Conservation (phyloP, 2,888 invertebrate genomes). For the Trichogramma dendrolimi region DNA sequence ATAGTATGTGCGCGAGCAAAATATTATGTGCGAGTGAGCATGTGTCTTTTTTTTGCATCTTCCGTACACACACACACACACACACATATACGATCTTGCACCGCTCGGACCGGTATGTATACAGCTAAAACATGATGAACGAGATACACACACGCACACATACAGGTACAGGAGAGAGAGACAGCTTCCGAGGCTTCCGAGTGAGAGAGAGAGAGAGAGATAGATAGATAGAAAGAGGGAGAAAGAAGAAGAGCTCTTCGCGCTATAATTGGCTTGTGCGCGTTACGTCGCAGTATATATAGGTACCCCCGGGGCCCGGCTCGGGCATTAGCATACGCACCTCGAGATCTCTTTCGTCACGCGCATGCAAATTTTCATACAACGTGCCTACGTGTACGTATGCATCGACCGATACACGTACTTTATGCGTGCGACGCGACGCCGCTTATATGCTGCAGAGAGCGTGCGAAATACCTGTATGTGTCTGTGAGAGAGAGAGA, state of each 20-base stretch:
- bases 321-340: constrained; percentile 44
- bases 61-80: too few species aligned
- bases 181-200: not conserved
- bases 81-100: too few species aligned
- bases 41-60: too few species aligned
- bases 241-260: constrained; percentile 33
- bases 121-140: too few species aligned
- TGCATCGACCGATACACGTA: not conserved
- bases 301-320: constrained; percentile 19
- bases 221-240: constrained; percentile 6
- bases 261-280: constrained; percentile 49
- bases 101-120: not conserved
- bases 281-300: constrained; percentile 37
- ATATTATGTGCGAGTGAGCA: constrained; percentile 5
- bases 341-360: constrained; percentile 50
- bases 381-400: not conserved
- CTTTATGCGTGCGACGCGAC: too few species aligned
- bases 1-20: constrained; percentile 46
- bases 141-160: not conserved
- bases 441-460: too few species aligned
- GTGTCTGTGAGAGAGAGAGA: too few species aligned
- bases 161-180: constrained; percentile 1
- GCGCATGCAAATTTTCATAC: constrained; percentile 35
- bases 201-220: constrained; percentile 1
- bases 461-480: too few species aligned